Percentiles rank a stretch among this genome's conserved stretches.
These are phyloP conservation scores for Acrossocheilus wenchowensis DNA, from an alignment of 2,797 vertebrate genomes.

Conservation along the genomic window DNA sequence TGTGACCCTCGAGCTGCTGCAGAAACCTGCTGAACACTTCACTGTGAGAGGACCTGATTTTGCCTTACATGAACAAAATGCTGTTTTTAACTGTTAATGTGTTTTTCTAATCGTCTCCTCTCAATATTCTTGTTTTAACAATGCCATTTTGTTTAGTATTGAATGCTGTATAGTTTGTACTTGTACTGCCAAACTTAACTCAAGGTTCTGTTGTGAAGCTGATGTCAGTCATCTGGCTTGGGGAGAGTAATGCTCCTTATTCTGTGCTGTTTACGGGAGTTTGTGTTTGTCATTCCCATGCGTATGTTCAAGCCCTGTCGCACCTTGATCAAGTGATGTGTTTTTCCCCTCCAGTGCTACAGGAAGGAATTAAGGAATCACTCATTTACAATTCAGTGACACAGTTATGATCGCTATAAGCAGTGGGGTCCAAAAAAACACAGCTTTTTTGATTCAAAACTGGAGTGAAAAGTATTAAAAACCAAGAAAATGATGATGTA, in stretches of 20 bases:
- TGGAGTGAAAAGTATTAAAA: background rate
- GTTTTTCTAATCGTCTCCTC: slow-evolving; percentile 81
- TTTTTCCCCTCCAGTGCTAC: slow-evolving; percentile 18
- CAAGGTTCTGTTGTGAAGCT: slow-evolving; percentile 48
- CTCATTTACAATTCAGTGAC: background rate
- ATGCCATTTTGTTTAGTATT: slow-evolving; percentile 54
- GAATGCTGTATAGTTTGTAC: slow-evolving; percentile 54
- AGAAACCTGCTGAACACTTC: slow-evolving; percentile 77
- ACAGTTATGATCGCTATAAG: slow-evolving; percentile 18
- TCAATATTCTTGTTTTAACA: slow-evolving; percentile 60
- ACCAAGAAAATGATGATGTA: background rate
- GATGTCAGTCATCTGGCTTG: slow-evolving; percentile 46
- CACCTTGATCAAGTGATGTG: slow-evolving; percentile 42
- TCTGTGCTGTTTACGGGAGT: slow-evolving; percentile 54
- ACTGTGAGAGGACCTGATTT: slow-evolving; percentile 89
- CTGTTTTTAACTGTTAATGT: slow-evolving; percentile 82
- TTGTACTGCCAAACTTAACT: slow-evolving; percentile 50
- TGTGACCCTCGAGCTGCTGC: slow-evolving; percentile 56
- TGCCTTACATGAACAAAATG: slow-evolving; percentile 84
- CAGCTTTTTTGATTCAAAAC: background rate
- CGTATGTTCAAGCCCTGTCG: slow-evolving; percentile 53
- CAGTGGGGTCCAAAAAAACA: slow-evolving; percentile 19
- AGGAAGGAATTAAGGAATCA: slow-evolving; percentile 47
- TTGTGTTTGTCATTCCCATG: slow-evolving; percentile 55
- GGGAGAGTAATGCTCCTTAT: slow-evolving; percentile 66